Conservation (phyloP, 2,888 invertebrate genomes). For the Chrysopilus asiliformis region DNA sequence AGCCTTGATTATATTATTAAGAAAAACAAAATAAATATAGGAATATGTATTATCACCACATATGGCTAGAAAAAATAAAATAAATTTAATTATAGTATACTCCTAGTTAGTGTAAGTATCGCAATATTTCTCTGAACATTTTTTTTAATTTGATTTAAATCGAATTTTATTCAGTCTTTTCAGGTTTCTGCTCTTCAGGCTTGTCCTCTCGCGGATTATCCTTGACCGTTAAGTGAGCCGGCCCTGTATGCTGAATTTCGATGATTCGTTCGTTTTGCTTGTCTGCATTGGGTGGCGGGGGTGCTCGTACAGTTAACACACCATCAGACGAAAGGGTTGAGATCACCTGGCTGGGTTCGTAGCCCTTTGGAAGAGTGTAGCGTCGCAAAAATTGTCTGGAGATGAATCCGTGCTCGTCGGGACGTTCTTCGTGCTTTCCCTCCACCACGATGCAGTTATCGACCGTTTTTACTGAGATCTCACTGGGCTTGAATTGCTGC, state of each 20-base stretch:
- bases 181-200: too few relatives aligned
- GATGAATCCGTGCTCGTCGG: constrained; percentile 56
- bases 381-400: constrained; percentile 60
- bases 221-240: constrained; percentile 16
- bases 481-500: constrained; percentile 60
- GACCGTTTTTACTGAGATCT: constrained; percentile 64
- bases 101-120: too few relatives aligned
- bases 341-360: constrained; percentile 56
- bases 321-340: constrained; percentile 64
- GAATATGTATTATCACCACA: too few relatives aligned
- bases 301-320: constrained; percentile 52
- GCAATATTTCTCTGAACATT: too few relatives aligned
- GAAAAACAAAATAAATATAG: too few relatives aligned
- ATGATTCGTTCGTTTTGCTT: constrained; percentile 37
- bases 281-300: constrained; percentile 29
- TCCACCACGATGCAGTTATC: constrained; percentile 57
- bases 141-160: too few relatives aligned
- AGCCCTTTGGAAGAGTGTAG: constrained; percentile 60
- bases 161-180: too few relatives aligned
- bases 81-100: too few relatives aligned
- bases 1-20: too few relatives aligned
- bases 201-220: not conserved
- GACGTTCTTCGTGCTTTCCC: constrained; percentile 60
- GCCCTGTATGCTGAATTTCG: constrained; percentile 46
- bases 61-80: too few relatives aligned